These are phyloP conservation scores for Morone chrysops DNA, from an alignment of 2,113 vertebrate species.

Conservation along the genomic window DNA sequence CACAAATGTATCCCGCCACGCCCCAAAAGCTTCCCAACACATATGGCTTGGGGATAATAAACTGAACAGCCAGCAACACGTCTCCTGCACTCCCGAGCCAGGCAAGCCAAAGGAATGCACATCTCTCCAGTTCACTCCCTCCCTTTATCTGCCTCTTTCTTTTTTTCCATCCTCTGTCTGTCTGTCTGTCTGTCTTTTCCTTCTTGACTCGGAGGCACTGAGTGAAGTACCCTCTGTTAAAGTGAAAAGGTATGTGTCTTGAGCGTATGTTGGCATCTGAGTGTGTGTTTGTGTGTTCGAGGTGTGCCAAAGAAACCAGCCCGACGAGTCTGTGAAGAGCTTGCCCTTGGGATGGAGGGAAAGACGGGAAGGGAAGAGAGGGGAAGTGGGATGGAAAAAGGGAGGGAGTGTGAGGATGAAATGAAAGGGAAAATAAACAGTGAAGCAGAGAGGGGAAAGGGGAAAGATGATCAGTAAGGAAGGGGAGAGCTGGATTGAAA, in stretches of 20 bases:
- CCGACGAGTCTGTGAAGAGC: slow-evolving; percentile 75
- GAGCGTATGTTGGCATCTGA: slow-evolving; percentile 63
- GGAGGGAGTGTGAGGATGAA: slow-evolving; percentile 65
- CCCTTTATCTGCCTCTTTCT: slow-evolving; percentile 63
- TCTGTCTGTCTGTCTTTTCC: slow-evolving; percentile 69
- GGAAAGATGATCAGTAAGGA: slow-evolving; percentile 27
- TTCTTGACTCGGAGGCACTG: slow-evolving; percentile 46
- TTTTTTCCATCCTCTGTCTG: slow-evolving; percentile 51
- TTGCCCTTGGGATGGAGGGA: slow-evolving; percentile 71
- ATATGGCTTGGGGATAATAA: slow-evolving; percentile 81
- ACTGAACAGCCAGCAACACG: slow-evolving; percentile 78
- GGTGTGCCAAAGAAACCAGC: slow-evolving; percentile 79
- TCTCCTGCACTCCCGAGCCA: slow-evolving; percentile 74
- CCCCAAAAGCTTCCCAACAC: slow-evolving; percentile 75
- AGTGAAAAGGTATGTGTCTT: slow-evolving; percentile 44
- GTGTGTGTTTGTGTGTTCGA: slow-evolving; percentile 65
- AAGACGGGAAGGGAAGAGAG: slow-evolving; percentile 50
- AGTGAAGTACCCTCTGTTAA: slow-evolving; percentile 64
- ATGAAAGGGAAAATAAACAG: slow-evolving; percentile 71
- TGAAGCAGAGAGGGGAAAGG: slow-evolving; percentile 32
- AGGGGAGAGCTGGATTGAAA: slow-evolving; percentile 21
- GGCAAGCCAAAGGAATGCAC: slow-evolving; percentile 78
- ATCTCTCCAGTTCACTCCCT: slow-evolving; percentile 65
- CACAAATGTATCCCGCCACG: slow-evolving; percentile 64
- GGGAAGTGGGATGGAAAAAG: slow-evolving; percentile 64